Base-by-base conservation (phyloP, 2,888 invertebrate species). In the Chrysolina haemoptera region DNA sequence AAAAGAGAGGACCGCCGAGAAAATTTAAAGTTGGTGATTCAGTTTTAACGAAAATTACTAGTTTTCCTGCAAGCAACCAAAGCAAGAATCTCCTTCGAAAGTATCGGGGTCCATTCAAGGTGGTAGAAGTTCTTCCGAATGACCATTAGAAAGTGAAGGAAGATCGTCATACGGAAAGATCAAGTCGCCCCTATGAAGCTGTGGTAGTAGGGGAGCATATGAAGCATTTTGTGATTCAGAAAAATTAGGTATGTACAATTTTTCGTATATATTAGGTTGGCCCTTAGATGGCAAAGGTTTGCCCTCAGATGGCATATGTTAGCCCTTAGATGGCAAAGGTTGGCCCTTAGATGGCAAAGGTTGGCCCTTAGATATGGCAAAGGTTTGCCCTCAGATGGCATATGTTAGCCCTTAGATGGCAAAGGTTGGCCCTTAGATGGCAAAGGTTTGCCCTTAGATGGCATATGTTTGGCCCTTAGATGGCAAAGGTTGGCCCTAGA, bases 111-210 rank as follows among this genome's bases (percentile, higher is more conserved):
- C 68, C 70, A 40, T 77, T 73, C 62, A 40, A 22, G 40, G 48
- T 77, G 18, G 46, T 63, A 10, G 68, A 75, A 67, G 53, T 73
- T 14, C 70, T 77, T 18, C 40, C 70, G 12, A 68, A 77, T 48
- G 76, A 76, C 50, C 59, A 73, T 43, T 77, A 77, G 59, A 62
- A 69, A 50, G 71, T 75, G 0, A 71, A 73, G 48, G 77, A 75
- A 64, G 72, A 76, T 40, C 65, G 66, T 18, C 67, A 76, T 14
- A 68, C 55, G 12, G 12, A 27, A 50, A 35, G 68, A 40, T 55
- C 68, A 18, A 27, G 16, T 8, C 50, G 68, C 14, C 35, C 40
- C 9, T 68, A 55, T 68, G 55, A 68, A 55, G 68, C 48, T 48
- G 27, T 48, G 16, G 48, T 66, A 12, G 41, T 40, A 41, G 41